Base-by-base conservation (phyloP, 2,113 vertebrate genomes). In the Microcebus jonahi region DNA sequence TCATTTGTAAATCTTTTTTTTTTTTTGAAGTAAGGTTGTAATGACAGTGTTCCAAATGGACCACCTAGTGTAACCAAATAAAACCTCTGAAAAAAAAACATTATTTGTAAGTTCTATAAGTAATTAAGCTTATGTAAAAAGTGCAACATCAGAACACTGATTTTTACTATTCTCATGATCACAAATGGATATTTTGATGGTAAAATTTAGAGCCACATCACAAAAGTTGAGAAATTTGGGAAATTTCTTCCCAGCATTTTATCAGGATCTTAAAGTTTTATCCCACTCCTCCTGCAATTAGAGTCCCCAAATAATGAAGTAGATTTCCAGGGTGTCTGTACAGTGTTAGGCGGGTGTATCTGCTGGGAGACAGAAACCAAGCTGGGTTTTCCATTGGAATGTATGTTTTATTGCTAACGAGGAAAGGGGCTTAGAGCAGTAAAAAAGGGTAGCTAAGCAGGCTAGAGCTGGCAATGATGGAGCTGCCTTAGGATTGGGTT, bases 21-120 rank as follows among this genome's bases (percentile, higher is more conserved):
- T 90, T 77, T 82, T 55, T 55, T 82, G 7, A 92, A 95, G 57
- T 77, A 39, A 71, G 36, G 39, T 59, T 76, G 45, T 83, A 65
- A 39, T 88, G 70, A 67, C 70, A 75, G 23, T 29, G 36, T 73
- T 95, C 59, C 88, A n/a, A 93, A 53, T 71, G 71, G 93, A 59
- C 89, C 90, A 93, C 92, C 65, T 23, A 63, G 45, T 63, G 29
- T 48, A 53, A 76, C 90, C 81, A 73, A 68, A 77, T 39, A 55
- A 70, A 61, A 75, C 21, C 83, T 86, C 42, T 83, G 53, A 10
- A 61, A 63, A 59, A 59, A 95, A 76, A 39, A 29, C 18, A 68
- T 50, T 2, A 23, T 81, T 90, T 77, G 77, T 31, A 89, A 92
- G 76, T 77, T 80, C 39, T n/a, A 1, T 70, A 23, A 59, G n/a